Evolutionary conservation across 2,113 vertebrate species (phyloP).

Genomic region (Entosphenus tridentatus): DNA sequence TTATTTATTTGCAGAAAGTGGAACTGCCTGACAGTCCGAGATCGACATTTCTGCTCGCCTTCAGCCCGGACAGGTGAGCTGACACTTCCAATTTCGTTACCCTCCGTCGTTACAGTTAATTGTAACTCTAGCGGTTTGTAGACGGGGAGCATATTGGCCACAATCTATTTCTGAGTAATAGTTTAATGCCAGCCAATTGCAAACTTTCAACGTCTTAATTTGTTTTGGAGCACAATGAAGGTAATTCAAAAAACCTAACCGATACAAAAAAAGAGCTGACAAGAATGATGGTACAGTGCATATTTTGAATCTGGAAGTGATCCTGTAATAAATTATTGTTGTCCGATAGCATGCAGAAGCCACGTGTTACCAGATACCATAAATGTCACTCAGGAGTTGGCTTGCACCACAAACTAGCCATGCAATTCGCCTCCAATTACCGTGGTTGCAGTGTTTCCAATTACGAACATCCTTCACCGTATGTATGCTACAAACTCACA

Average conservation of each 20-base stretch:
- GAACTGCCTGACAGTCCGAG: constrained; percentile 96
- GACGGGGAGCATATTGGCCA: not conserved
- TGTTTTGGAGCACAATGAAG: not conserved
- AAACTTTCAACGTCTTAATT: not conserved
- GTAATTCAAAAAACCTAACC: not conserved
- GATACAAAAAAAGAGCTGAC: too few relatives aligned
- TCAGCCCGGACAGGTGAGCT: constrained; percentile 88
- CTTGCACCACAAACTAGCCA: too few relatives aligned
- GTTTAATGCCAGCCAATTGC: not conserved
- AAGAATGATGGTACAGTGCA: too few relatives aligned
- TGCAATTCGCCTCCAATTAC: too few relatives aligned
- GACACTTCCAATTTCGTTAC: constrained; percentile 3
- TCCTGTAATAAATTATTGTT: too few relatives aligned
- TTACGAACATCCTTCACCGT: too few relatives aligned
- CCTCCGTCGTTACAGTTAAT: not conserved
- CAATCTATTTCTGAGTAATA: not conserved
- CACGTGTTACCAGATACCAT: too few relatives aligned
- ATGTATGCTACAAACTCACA: too few relatives aligned
- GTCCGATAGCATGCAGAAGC: too few relatives aligned
- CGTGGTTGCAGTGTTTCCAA: too few relatives aligned
- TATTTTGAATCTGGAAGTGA: too few relatives aligned
- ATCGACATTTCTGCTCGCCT: constrained; percentile 89
- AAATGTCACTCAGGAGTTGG: too few relatives aligned
- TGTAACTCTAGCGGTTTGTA: not conserved
- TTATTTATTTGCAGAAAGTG: constrained; percentile 52